Conservation (phyloP, 2,797 vertebrate genomes). For the Rhodeus uyekii region DNA sequence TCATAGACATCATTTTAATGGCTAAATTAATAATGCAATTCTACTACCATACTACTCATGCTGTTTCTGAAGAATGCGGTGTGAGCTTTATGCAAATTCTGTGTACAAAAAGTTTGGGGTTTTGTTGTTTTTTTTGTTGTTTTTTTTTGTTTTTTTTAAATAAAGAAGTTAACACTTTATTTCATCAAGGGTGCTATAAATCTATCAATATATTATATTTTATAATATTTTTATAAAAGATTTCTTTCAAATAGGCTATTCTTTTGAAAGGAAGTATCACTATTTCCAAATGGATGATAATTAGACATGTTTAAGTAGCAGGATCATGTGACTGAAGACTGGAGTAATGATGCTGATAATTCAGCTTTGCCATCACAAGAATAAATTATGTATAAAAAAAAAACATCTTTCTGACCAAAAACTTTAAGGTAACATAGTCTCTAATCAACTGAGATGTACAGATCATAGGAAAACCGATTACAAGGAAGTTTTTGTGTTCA, state of each 20-base stretch:
- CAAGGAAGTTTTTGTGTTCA: constrained; percentile 14
- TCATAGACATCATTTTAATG: neutral
- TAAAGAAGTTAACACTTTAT: neutral
- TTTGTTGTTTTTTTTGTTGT: no score
- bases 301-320: no score
- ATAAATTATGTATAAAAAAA: neutral
- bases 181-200: neutral
- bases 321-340: neutral
- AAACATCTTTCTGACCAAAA: neutral
- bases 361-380: neutral
- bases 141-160: neutral
- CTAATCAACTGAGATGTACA: neutral
- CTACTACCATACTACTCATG: neutral
- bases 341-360: neutral
- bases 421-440: neutral
- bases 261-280: neutral
- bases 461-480: neutral
- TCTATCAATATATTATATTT: neutral
- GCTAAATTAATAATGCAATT: neutral
- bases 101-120: no score
- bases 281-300: no score
- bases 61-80: neutral
- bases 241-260: neutral
- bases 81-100: neutral
- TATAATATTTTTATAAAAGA: neutral